Percentiles rank a stretch among this genome's conserved stretches.
Evolutionary conservation across 1,140 invertebrate genomes (phyloP).

Genomic region (Drosophila virilis): DNA sequence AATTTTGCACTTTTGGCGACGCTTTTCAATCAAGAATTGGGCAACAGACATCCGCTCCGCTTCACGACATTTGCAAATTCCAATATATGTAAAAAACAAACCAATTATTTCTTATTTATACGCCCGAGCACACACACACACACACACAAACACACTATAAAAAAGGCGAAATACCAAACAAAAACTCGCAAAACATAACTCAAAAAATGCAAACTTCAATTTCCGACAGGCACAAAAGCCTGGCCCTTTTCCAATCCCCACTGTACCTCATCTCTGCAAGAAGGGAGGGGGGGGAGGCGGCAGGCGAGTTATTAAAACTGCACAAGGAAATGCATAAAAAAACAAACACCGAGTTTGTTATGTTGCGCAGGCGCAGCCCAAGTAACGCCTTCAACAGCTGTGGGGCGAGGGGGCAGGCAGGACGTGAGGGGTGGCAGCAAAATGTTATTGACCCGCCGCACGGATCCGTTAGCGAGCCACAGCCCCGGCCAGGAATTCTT

Average conservation of each 20-base stretch:
- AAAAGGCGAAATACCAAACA: background rate
- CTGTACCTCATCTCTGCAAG: background rate
- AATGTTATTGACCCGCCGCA: slow-evolving; percentile 76
- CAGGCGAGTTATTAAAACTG: slow-evolving; percentile 67
- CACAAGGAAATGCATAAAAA: slow-evolving; percentile 52
- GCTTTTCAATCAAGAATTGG: slow-evolving; percentile 67
- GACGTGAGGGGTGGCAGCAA: slow-evolving; percentile 24
- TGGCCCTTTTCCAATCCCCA: background rate
- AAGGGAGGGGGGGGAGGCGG: background rate
- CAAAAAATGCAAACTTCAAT: slow-evolving; percentile 60
- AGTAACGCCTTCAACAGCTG: slow-evolving; percentile 60
- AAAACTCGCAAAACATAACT: slow-evolving; percentile 59
- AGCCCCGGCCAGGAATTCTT: slow-evolving; percentile 61
- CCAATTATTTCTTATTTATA: slow-evolving; percentile 30
- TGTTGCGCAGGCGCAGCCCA: slow-evolving; percentile 76
- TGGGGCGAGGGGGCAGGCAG: slow-evolving; percentile 6
- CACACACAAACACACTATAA: background rate
- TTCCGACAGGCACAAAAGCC: slow-evolving; percentile 56
- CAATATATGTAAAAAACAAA: slow-evolving; percentile 3
- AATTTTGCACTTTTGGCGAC: slow-evolving; percentile 73
- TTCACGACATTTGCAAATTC: slow-evolving; percentile 8
- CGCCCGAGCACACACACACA: background rate
- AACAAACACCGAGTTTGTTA: slow-evolving; percentile 76
- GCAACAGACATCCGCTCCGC: slow-evolving; percentile 65
- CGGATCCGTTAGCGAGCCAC: slow-evolving; percentile 64